phyloP scores from a whole-genome alignment of 1,140 invertebrate genomes.

The Caenorhabditis brenneri region DNA sequence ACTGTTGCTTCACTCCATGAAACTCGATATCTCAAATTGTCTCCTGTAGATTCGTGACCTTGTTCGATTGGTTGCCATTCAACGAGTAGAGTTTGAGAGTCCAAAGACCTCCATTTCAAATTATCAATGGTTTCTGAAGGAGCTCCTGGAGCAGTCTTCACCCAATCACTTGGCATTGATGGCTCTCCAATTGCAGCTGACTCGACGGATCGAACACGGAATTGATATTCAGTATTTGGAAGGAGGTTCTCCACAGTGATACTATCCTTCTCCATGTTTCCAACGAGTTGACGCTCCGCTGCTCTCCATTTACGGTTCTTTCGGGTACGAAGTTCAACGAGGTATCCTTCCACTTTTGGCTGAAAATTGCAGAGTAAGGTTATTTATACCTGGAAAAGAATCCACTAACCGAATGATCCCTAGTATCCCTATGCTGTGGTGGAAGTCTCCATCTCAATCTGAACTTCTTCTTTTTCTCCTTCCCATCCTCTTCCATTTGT shows the following conservation, averaged over 20 bases:
- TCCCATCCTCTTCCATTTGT: constrained; percentile 7
- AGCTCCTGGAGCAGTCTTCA: constrained; percentile 42
- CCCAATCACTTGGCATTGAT: constrained; percentile 47
- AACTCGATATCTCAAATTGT: constrained; percentile 49
- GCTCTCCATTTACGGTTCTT: constrained; percentile 50
- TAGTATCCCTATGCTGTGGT: constrained; percentile 30
- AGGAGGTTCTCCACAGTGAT: constrained; percentile 44
- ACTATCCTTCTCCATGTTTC: constrained; percentile 43
- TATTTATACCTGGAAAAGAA: too few relatives aligned
- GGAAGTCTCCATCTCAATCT: constrained; percentile 42
- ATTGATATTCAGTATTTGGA: constrained; percentile 50
- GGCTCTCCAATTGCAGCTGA: constrained; percentile 40
- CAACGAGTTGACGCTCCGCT: constrained; percentile 31
- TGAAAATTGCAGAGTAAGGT: not conserved
- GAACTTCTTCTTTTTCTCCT: constrained; percentile 2
- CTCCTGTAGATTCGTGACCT: constrained; percentile 32
- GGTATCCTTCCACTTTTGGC: constrained; percentile 34
- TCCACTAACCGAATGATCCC: constrained; percentile 36
- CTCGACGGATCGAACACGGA: constrained; percentile 48
- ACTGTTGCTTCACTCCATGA: constrained; percentile 50
- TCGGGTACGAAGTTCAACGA: constrained; percentile 40
- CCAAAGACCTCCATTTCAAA: constrained; percentile 50
- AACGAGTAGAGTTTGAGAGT: constrained; percentile 39
- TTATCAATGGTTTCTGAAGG: constrained; percentile 44
- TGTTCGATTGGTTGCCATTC: constrained; percentile 51